Base-by-base conservation (phyloP, 2,888 invertebrate genomes). In the Spicauda simplicius region DNA sequence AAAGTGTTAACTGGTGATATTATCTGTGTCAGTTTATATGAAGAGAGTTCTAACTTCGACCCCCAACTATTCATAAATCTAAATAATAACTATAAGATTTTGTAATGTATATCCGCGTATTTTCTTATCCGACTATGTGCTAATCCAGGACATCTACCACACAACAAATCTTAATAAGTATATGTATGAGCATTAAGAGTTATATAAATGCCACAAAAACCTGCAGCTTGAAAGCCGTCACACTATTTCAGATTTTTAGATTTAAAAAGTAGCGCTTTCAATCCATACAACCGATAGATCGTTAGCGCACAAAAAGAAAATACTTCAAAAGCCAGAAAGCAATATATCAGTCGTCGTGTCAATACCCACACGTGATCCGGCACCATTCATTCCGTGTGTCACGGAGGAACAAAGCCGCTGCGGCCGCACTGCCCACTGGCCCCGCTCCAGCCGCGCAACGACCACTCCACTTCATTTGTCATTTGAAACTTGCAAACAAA, bases 261-360 rank as follows among this genome's bases (percentile, higher is more conserved):
- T 6, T 45, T n/a, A 4, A n/a, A n/a, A 8, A n/a, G 12, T 45
- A 45, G 45, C 5, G 5, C 5, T 45, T 4, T 45, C 45, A 11
- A 45, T n/a, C 2, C n/a, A 45, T n/a, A 5, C 45, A 45, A n/a
- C 41, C 41, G 12, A 41, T 12, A n/a, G n/a, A 5, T 45, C 45
- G 45, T 45, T 45, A 45, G 45, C n/a, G 45, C n/a, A n/a, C 45
- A 45, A n/a, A 45, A n/a, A 45, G 45, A n/a, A 45, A 45, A 45
- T 6, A 45, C n/a, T 14, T 45, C n/a, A 4, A 7, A 45, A 7
- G 11, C 14, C 45, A n/a, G n/a, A 5, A n/a, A 6, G 45, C n/a
- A 45, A 45, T 45, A 45, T 45, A 45, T 45, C 45, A 45, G 8
- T n/a, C 7, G 45, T 45, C 45, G 5, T 37, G 37, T 37, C 37